Percentiles rank a stretch among this genome's conserved stretches.
Conservation (phyloP, 2,113 vertebrate genomes). For the Scomber colias region DNA sequence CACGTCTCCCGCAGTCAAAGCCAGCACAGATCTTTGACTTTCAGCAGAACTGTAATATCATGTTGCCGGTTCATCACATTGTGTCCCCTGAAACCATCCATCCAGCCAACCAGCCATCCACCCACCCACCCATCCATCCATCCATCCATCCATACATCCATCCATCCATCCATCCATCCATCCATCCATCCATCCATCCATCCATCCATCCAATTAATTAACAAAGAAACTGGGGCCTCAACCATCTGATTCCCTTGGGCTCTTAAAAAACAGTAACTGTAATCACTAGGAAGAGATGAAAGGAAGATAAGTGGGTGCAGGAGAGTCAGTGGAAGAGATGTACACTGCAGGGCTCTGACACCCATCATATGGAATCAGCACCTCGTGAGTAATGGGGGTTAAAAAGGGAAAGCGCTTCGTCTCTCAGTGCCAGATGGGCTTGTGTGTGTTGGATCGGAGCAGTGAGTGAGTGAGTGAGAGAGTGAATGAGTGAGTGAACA, state of each 20-base stretch:
- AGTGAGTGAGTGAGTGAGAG: constrained; percentile 45
- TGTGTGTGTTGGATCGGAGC: constrained; percentile 32
- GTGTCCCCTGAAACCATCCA: background rate
- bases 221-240: background rate
- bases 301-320: constrained; percentile 62
- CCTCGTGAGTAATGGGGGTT: constrained; percentile 75
- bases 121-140: constrained; percentile 15
- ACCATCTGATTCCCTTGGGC: constrained; percentile 22
- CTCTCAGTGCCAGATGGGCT: constrained; percentile 67
- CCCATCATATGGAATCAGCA: constrained; percentile 76
- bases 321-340: constrained; percentile 52
- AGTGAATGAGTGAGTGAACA: constrained; percentile 49
- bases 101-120: background rate
- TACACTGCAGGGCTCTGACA: constrained; percentile 66
- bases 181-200: constrained; percentile 21
- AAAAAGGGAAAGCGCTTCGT: constrained; percentile 67
- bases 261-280: constrained; percentile 35
- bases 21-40: constrained; percentile 41
- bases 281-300: constrained; percentile 62
- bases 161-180: constrained; percentile 5
- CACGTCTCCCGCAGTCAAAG: constrained; percentile 49
- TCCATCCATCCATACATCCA: constrained; percentile 11
- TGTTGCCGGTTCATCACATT: constrained; percentile 41
- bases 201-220: constrained; percentile 2
- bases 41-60: constrained; percentile 46